A percentile compares a stretch with the other conserved stretches of the same genome.
Conservation (phyloP, 2,888 invertebrate species). For the Camponotus fellah region DNA sequence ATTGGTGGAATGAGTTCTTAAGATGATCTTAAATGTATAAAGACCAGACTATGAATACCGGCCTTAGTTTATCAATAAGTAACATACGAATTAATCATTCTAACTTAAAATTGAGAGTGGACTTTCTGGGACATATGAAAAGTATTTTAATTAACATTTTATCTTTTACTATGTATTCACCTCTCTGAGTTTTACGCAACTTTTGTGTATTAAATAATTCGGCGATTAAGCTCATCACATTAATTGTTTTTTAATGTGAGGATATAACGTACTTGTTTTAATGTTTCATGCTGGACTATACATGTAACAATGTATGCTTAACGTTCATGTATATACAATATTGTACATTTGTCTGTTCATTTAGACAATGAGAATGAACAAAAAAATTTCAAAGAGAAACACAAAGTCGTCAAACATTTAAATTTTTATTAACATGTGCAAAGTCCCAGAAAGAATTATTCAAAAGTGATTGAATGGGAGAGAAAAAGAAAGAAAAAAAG, state of each 20-base stretch:
- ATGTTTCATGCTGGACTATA: neutral
- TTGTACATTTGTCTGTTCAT: neutral
- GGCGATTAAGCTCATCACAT: slow-evolving; percentile 13
- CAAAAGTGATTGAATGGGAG: slow-evolving; percentile 9
- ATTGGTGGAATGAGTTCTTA: too few relatives aligned
- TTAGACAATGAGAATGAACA: neutral
- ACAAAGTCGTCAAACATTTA: slow-evolving; percentile 43
- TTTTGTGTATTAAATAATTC: slow-evolving; percentile 20
- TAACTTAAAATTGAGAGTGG: too few relatives aligned
- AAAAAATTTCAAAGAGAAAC: slow-evolving; percentile 14
- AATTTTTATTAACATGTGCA: slow-evolving; percentile 46
- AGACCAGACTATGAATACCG: too few relatives aligned
- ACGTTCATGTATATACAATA: neutral
- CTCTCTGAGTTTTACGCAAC: neutral
- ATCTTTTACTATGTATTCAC: neutral
- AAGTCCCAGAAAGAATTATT: slow-evolving; percentile 44
- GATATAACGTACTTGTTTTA: neutral
- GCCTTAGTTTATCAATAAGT: too few relatives aligned
- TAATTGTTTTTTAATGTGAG: neutral
- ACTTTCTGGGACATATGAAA: too few relatives aligned
- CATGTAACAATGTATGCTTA: neutral
- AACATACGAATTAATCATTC: too few relatives aligned
- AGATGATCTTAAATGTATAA: too few relatives aligned
- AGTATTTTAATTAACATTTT: too few relatives aligned
- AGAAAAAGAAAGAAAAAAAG: neutral